Percentiles rank a stretch among this genome's conserved stretches.
Conservation (phyloP, 2,888 invertebrate species). For the Cancer borealis region DNA sequence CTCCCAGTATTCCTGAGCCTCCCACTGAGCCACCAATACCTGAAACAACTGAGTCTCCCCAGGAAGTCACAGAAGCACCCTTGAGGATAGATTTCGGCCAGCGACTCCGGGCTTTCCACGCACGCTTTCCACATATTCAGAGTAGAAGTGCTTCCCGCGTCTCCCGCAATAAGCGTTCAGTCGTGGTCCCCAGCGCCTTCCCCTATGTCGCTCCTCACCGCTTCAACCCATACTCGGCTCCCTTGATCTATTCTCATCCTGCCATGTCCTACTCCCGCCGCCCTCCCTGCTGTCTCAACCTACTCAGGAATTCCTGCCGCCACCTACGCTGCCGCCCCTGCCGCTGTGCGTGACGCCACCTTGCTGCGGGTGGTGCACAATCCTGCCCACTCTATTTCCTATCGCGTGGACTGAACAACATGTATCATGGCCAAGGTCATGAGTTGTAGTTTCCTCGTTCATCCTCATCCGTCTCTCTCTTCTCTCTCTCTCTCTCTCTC, state of each 20-base stretch:
- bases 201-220: not conserved
- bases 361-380: constrained; percentile 60
- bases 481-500: constrained; percentile 20
- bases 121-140: not conserved
- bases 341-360: constrained; percentile 40
- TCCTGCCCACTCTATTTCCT: constrained; percentile 64
- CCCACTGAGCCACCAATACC: not conserved
- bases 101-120: not conserved
- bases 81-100: not conserved
- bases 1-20: constrained; percentile 34
- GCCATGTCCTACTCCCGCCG: constrained; percentile 38
- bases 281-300: not conserved
- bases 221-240: constrained; percentile 49
- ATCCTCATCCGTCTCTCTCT: not conserved
- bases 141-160: not conserved
- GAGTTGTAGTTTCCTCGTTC: not conserved
- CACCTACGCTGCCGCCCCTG: constrained; percentile 48
- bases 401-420: constrained; percentile 59
- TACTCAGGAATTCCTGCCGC: not conserved
- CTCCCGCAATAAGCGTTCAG: constrained; percentile 53
- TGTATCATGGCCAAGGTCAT: not conserved
- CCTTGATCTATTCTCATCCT: constrained; percentile 36
- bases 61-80: not conserved
- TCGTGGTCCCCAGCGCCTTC: not conserved
- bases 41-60: not conserved